Evolutionary conservation across 2,888 invertebrate genomes (phyloP), one percentile per base, ranked within the genome.

Genomic region (Ectropis crepuscularia): DNA sequence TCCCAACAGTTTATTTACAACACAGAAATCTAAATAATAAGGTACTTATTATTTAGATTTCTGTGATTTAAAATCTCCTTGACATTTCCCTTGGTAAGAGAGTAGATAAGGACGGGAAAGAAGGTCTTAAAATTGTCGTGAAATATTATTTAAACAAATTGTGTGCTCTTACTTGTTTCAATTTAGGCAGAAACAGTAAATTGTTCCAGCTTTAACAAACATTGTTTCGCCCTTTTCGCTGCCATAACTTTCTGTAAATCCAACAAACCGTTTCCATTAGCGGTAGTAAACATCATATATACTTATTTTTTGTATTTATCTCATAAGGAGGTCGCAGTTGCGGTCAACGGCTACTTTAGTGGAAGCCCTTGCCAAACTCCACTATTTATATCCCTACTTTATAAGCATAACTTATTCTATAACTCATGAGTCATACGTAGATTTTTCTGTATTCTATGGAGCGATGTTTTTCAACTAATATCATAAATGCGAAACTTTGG

Each of bases 281-380:
- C 28, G 50, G 43, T 58, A 4, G 28, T 38, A 48, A 36, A 5
- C 37, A 48, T 28, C 6, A 28, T 16, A 11, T 46, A 12, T 11
- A 8, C 16, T 28, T 12, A 10, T 48, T 11, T 11, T 9, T 28
- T 36, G 8, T 5, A 5, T 8, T 37, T 50, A 45, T 36, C 45
- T 46, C 46, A 46, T 45, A 59, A 51, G 46, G 16, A 46, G 50
- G 39, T 49, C 43, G 12, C 49, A 46, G 48, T 43, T 49, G 51
- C 39, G 58, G 58, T 39, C 51, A 59, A 46, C 46, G 51, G 28
- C 58, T 43, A 49, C 49, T 46, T 36, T 51, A 43, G 11, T 12
- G 38, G 45, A 28, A 58, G 63, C 63, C 65, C 63, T 45, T 69
- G 67, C 67, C 69, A 69, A 67, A 53, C 47, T 42, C 53, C 16